Evolutionary conservation across 2,888 invertebrate genomes (phyloP).

Genomic region (Platypus cylindrus): DNA sequence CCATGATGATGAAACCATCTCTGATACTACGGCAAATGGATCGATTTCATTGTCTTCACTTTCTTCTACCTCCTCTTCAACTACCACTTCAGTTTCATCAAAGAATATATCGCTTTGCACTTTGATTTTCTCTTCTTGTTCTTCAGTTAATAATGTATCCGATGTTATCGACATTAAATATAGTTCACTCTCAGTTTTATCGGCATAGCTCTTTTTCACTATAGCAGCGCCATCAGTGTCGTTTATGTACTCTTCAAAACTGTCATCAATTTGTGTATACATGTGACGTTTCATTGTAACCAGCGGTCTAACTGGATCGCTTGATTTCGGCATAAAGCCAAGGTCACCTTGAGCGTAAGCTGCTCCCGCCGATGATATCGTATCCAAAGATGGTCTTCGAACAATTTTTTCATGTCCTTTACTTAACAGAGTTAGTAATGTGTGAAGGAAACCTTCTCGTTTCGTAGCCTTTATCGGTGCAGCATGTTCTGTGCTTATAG

Average conservation of each 20-base stretch:
- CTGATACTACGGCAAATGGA: slow-evolving; percentile 9
- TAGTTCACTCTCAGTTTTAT: slow-evolving; percentile 8
- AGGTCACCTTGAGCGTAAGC: slow-evolving; percentile 53
- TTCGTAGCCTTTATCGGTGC: slow-evolving; percentile 38
- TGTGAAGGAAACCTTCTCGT: slow-evolving; percentile 41
- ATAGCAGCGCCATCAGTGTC: neutral
- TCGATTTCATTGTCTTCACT: slow-evolving; percentile 12
- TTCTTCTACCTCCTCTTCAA: slow-evolving; percentile 17
- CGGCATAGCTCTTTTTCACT: slow-evolving; percentile 8
- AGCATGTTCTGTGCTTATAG: slow-evolving; percentile 35
- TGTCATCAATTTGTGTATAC: slow-evolving; percentile 25
- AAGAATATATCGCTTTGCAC: slow-evolving; percentile 20
- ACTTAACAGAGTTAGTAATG: slow-evolving; percentile 27
- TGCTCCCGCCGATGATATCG: slow-evolving; percentile 25
- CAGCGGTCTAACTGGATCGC: slow-evolving; percentile 21
- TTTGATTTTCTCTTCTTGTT: slow-evolving; percentile 12
- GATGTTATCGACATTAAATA: slow-evolving; percentile 2
- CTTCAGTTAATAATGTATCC: slow-evolving; percentile 8
- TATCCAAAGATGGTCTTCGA: slow-evolving; percentile 36
- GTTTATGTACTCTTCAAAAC: slow-evolving; percentile 20
- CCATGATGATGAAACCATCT: neutral
- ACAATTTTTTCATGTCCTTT: slow-evolving; percentile 30
- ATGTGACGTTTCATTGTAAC: slow-evolving; percentile 25
- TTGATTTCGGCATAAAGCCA: slow-evolving; percentile 49
- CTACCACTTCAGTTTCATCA: slow-evolving; percentile 19